Conservation (phyloP, 2,888 invertebrate genomes). For the Cylloceria caligata region DNA sequence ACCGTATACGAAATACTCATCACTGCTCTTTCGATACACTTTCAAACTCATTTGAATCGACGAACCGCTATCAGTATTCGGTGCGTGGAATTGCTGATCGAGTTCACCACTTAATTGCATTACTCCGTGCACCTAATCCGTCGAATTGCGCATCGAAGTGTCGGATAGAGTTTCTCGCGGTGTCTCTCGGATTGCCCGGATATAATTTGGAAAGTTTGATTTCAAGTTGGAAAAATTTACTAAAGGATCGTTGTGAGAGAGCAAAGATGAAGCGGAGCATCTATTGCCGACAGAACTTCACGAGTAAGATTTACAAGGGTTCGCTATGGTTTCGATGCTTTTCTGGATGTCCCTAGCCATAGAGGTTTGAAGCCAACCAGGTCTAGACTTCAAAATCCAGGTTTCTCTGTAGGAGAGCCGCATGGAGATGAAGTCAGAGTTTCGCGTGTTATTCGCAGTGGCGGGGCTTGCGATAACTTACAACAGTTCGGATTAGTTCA, state of each 20-base stretch:
- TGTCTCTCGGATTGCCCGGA: conserved; percentile 42
- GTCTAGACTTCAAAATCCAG: conserved; percentile 40
- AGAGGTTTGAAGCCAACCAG: conserved; percentile 37
- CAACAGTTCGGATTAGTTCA: conserved; percentile 64
- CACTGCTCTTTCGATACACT: conserved; percentile 27
- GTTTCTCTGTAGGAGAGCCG: conserved; percentile 34
- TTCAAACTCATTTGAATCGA: conserved; percentile 30
- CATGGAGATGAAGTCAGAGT: conserved; percentile 57
- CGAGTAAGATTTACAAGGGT: conserved; percentile 24
- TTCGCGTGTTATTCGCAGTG: conserved; percentile 60
- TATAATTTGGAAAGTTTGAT: conserved; percentile 62
- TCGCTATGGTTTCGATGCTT: conserved; percentile 46
- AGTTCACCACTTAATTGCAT: conserved; percentile 64
- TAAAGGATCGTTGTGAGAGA: conserved; percentile 8
- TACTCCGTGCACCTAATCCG: conserved; percentile 38
- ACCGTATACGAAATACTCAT: conserved; percentile 38
- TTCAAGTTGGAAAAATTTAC: conserved; percentile 48
- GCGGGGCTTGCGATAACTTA: conserved; percentile 62
- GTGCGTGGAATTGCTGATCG: conserved; percentile 63
- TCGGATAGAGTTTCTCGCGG: conserved; percentile 54
- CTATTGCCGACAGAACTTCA: conserved; percentile 25
- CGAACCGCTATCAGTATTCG: conserved; percentile 49
- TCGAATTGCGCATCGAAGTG: conserved; percentile 29
- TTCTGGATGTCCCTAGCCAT: conserved; percentile 37
- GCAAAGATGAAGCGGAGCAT: conserved; percentile 33